Base-by-base conservation (phyloP, 2,113 vertebrate genomes). In the Eira barbara region DNA sequence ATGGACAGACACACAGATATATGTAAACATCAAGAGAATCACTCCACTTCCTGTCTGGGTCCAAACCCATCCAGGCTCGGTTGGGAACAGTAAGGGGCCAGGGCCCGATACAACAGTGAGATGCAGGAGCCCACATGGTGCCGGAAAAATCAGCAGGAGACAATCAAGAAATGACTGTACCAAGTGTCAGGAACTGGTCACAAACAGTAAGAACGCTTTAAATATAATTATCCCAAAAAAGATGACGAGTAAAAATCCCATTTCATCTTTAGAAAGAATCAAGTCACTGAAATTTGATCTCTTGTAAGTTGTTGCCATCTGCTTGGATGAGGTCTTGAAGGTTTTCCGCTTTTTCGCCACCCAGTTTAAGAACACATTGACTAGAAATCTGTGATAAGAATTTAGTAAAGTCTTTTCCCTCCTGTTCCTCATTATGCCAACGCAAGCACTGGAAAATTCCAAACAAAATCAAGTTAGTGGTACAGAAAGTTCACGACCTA, bases 381-480 rank as follows among this genome's bases (percentile, higher is more conserved):
- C 96, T 94, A 97, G 96, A 97, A 94, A 97, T 85, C 97, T 97
- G 94, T 91, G 90, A 7, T 90, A 97, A 96, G 91, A 95, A 96
- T 69, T 94, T 86, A 97, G 87, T 78, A 96, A 96, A 92, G 92
- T 93, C 94, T 94, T 97, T 91, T 92, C 96, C 96, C 82, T 96
- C 96, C 95, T 92, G 83, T 93, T 97, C 97, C 82, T 97, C 96
- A 89, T 99, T 99, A 99, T 96, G 99, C 98, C 97, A 99, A 98
- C 17, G 98, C 98, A 95, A 99, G 98, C 98, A 99, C 99, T 99
- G 98, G 76, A 98, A 98, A 98, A 98, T 96, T 79, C 93, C 96
- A 98, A 97, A 96, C 42, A 98, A 96, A 98, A 97, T 79, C 89
- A 96, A 74, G 93, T 97, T 97, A 98, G 90, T 95, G 76, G 27